A percentile compares a stretch with the other conserved stretches of the same genome.
Conservation (phyloP, 2,888 invertebrate species). For the Cyclophora albipunctata region DNA sequence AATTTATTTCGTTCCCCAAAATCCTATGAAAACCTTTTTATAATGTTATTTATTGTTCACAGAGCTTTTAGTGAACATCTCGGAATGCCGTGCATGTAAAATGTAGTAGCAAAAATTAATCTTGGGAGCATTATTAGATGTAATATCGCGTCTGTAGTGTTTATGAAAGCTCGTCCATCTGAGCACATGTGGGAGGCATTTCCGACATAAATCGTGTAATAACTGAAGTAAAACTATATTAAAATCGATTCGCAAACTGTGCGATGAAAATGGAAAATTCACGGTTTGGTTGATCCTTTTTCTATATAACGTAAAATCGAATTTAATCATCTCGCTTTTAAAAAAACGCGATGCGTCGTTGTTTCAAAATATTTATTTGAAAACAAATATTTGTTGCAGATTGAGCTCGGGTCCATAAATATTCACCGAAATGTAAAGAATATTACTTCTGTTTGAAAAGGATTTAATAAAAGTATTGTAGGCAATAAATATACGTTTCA, state of each 20-base stretch:
- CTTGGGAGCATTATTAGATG: too few relatives aligned
- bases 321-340: slow-evolving; percentile 19
- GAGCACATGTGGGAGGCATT: too few relatives aligned
- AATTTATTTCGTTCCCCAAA: too few relatives aligned
- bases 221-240: not conserved
- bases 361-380: slow-evolving; percentile 3
- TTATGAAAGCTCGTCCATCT: too few relatives aligned
- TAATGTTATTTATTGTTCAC: too few relatives aligned
- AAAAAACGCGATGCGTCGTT: slow-evolving; percentile 14
- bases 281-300: slow-evolving; percentile 22
- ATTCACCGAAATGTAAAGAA: too few relatives aligned
- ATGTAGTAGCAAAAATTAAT: too few relatives aligned
- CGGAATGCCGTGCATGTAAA: too few relatives aligned
- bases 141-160: too few relatives aligned
- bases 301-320: slow-evolving; percentile 26
- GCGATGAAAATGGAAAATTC: slow-evolving; percentile 11
- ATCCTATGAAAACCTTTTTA: too few relatives aligned
- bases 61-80: too few relatives aligned
- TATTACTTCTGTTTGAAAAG: not conserved
- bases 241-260: slow-evolving; percentile 5
- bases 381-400: not conserved
- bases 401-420: too few relatives aligned
- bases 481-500: not conserved
- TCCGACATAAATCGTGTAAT: not conserved
- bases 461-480: not conserved